These are phyloP conservation scores for Enteromius thamalakanensis DNA, from an alignment of 2,797 vertebrate genomes.

Conservation along the genomic window DNA sequence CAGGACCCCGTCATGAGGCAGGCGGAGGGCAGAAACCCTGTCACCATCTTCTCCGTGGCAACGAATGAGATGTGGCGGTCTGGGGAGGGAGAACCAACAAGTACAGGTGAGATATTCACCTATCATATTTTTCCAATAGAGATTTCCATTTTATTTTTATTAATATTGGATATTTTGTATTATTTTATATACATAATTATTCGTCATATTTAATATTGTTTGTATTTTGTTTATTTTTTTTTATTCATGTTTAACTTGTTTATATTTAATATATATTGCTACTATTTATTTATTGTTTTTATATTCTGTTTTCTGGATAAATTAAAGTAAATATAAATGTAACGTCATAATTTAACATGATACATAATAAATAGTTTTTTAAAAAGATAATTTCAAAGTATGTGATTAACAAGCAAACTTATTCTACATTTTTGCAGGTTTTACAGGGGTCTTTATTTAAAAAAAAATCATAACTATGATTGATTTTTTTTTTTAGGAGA, in stretches of 20 bases:
- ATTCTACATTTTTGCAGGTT: neutral
- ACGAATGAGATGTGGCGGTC: constrained; percentile 98
- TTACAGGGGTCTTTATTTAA: neutral
- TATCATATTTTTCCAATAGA: no score
- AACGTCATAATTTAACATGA: no score
- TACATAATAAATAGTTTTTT: no score
- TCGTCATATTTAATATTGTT: no score
- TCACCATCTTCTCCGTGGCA: constrained; percentile 96
- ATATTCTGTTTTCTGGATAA: neutral
- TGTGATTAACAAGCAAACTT: neutral
- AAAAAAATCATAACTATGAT: neutral
- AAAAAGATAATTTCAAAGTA: neutral
- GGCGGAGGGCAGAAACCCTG: constrained; percentile 92
- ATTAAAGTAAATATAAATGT: no score
- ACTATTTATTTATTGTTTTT: neutral
- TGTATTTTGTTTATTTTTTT: neutral
- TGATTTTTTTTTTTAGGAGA: constrained; percentile 77
- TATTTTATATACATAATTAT: no score
- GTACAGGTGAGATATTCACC: constrained; percentile 72
- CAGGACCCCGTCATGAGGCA: constrained; percentile 98
- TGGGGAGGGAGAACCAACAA: constrained; percentile 77
- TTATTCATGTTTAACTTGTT: neutral
- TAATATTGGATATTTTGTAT: neutral
- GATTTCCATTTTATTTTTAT: no score
- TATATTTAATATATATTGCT: neutral